Conservation (phyloP, 2,113 vertebrate genomes). For the Albula goreensis region DNA sequence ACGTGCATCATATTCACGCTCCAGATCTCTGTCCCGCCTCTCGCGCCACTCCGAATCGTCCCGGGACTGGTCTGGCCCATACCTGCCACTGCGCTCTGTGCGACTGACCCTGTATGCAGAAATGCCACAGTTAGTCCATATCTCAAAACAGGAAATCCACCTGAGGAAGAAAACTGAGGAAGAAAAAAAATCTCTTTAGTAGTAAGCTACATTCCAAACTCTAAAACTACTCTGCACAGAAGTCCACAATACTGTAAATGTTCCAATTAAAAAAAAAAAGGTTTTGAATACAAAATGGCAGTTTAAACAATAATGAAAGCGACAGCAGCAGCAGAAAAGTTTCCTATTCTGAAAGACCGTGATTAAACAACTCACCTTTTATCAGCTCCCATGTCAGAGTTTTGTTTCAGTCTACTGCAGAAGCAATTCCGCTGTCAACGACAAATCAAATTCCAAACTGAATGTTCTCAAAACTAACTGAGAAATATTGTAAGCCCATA, state of each 20-base stretch:
- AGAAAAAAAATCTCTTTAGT: too few species aligned
- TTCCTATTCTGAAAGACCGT: background rate
- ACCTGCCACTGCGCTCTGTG: slow-evolving; percentile 92
- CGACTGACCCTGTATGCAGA: slow-evolving; percentile 78
- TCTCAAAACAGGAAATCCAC: background rate
- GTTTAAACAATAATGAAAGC: background rate
- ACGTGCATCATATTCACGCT: slow-evolving; percentile 81
- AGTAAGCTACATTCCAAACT: too few species aligned
- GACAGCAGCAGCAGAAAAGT: background rate
- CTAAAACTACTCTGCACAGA: background rate
- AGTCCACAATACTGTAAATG: background rate
- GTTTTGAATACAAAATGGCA: background rate
- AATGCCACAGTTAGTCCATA: background rate
- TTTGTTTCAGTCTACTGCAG: slow-evolving; percentile 16
- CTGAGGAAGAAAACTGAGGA: background rate
- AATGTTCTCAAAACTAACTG: too few species aligned
- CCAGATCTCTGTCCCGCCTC: slow-evolving; percentile 73
- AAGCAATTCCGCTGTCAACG: background rate
- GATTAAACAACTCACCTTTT: slow-evolving; percentile 77
- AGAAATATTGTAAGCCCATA: too few species aligned
- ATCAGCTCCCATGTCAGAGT: slow-evolving; percentile 84
- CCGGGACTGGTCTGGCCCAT: slow-evolving; percentile 86
- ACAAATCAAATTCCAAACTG: background rate
- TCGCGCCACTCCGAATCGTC: slow-evolving; percentile 86
- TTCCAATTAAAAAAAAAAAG: background rate